These are phyloP conservation scores for Zoanthus solanderi DNA, from an alignment of 92 coral and sea anemone species.

Conservation along the genomic window DNA sequence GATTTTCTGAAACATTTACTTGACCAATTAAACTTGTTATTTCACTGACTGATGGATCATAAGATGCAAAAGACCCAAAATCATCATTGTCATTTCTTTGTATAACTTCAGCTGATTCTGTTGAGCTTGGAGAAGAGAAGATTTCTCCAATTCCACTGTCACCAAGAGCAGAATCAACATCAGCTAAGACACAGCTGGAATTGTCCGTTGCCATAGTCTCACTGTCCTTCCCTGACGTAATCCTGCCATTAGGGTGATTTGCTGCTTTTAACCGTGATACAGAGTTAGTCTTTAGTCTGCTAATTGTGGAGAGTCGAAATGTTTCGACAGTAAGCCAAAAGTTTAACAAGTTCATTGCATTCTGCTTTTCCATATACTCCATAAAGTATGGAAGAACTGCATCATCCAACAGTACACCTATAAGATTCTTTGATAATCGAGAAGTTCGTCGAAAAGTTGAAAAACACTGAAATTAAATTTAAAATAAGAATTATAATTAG, in stretches of 20 bases:
- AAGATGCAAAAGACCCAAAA: constrained; percentile 72
- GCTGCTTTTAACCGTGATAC: constrained; percentile 78
- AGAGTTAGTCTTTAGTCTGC: constrained; percentile 78
- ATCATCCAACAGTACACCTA: constrained; percentile 87
- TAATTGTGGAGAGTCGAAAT: constrained; percentile 88
- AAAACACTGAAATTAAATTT: constrained; percentile 74
- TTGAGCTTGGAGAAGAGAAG: constrained; percentile 18
- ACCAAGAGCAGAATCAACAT: constrained; percentile 15
- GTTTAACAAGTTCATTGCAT: constrained; percentile 86
- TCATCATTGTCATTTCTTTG: constrained; percentile 61
- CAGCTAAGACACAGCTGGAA: background rate
- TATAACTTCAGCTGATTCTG: constrained; percentile 11
- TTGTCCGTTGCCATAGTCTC: background rate
- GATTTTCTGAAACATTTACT: constrained; percentile 36
- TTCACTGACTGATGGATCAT: constrained; percentile 27
- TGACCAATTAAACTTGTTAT: background rate
- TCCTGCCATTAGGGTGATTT: constrained; percentile 46
- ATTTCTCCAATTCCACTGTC: constrained; percentile 19
- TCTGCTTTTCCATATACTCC: constrained; percentile 94
- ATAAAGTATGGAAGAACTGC: constrained; percentile 91
- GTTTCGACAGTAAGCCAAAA: constrained; percentile 98
- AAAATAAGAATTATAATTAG: no score
- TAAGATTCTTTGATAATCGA: constrained; percentile 84
- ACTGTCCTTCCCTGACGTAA: background rate
- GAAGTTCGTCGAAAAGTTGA: constrained; percentile 93